A percentile compares a stretch with the other conserved stretches of the same genome.
phyloP scores from a whole-genome alignment of 2,797 vertebrate genomes.

The Myotis myotis region DNA sequence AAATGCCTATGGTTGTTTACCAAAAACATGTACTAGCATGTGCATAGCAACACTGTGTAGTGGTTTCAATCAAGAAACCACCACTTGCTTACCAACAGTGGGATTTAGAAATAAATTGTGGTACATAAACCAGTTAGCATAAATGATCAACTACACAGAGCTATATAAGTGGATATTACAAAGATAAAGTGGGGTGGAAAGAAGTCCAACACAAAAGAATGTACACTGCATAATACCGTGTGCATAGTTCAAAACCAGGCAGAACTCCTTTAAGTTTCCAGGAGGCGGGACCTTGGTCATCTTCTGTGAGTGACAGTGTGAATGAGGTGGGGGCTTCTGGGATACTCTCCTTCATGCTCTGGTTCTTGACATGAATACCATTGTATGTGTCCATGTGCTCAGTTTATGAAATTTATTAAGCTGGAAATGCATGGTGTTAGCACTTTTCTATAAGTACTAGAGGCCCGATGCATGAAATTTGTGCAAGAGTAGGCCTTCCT shows the following conservation, averaged over 20 bases:
- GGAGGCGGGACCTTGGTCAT: not conserved
- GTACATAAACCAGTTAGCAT: not conserved
- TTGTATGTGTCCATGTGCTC: not conserved
- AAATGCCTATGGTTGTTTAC: not conserved
- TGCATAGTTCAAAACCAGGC: not conserved
- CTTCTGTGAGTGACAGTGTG: not conserved
- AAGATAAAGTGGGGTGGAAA: not conserved
- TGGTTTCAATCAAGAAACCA: not conserved
- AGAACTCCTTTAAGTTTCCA: not conserved
- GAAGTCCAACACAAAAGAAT: not conserved
- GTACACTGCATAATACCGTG: not conserved
- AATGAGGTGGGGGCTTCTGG: no score
- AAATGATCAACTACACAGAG: not conserved
- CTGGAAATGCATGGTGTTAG: not conserved
- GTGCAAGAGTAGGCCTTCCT: no score
- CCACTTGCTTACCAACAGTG: not conserved
- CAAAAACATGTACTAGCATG: not conserved
- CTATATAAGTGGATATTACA: not conserved
- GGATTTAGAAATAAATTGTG: not conserved
- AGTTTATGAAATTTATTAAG: not conserved
- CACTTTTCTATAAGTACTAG: not conserved
- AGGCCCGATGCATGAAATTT: no score
- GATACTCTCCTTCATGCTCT: not conserved
- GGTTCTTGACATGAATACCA: not conserved
- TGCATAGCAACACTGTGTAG: not conserved